These are phyloP conservation scores for Lamellibrachia luymesi DNA, from an alignment of 1,140 invertebrate species.

Conservation along the genomic window DNA sequence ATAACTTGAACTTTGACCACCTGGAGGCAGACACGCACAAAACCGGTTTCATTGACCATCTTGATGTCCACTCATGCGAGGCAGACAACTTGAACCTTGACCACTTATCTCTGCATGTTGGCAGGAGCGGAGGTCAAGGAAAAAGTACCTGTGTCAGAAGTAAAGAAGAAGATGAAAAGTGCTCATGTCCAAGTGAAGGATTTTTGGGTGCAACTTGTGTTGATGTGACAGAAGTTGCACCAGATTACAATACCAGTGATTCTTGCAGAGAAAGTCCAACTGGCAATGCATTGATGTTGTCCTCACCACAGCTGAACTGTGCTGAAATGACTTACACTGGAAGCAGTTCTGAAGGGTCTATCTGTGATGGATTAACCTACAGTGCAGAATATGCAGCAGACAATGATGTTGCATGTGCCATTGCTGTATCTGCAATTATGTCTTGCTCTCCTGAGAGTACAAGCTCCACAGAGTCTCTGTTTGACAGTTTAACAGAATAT, in stretches of 20 bases:
- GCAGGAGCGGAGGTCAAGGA: not conserved
- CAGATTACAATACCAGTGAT: not conserved
- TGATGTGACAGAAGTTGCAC: not conserved
- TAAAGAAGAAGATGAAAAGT: not conserved
- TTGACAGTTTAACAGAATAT: not conserved
- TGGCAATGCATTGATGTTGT: not conserved
- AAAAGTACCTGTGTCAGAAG: not conserved
- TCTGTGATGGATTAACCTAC: not conserved
- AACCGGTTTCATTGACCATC: not conserved
- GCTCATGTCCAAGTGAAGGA: not conserved
- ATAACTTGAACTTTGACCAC: not conserved
- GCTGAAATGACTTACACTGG: not conserved
- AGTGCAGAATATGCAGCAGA: not conserved
- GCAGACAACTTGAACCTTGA: not conserved
- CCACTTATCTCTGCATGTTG: not conserved
- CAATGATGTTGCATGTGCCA: not conserved
- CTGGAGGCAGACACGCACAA: not conserved
- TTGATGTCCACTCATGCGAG: not conserved
- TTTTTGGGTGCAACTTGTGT: not conserved
- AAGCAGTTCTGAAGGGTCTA: not conserved
- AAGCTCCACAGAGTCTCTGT: not conserved
- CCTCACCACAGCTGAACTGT: not conserved
- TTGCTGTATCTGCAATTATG: not conserved
- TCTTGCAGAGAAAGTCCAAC: not conserved
- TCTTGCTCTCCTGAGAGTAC: not conserved